These are phyloP conservation scores for Pachypeltis micranthus DNA, from an alignment of 1,140 invertebrate species.

Conservation along the genomic window DNA sequence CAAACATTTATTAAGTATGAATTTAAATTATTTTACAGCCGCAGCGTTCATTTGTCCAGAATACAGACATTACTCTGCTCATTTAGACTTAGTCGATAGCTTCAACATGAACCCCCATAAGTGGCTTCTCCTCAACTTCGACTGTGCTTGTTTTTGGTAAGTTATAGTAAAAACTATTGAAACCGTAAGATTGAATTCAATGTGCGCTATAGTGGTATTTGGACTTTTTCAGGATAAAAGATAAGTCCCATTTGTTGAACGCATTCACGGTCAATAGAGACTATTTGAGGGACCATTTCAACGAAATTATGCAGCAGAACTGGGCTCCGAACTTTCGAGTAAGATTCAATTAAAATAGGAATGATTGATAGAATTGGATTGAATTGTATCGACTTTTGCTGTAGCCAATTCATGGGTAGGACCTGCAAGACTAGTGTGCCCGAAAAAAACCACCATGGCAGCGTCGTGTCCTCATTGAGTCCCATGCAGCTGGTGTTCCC, in stretches of 20 bases:
- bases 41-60: conserved; percentile 83
- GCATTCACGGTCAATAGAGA: conserved; percentile 88
- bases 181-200: conserved; percentile 7
- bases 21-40: conserved; percentile 38
- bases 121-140: conserved; percentile 84
- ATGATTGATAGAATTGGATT: too few relatives aligned
- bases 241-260: conserved; percentile 63
- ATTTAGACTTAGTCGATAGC: conserved; percentile 70
- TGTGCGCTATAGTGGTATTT: neutral
- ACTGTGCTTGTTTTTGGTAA: conserved; percentile 75
- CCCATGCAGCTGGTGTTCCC: too few relatives aligned
- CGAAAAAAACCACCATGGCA: too few relatives aligned
- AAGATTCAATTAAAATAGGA: too few relatives aligned
- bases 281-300: conserved; percentile 48
- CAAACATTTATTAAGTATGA: neutral
- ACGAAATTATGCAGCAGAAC: conserved; percentile 14
- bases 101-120: conserved; percentile 89
- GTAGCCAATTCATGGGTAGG: too few relatives aligned
- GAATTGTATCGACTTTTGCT: too few relatives aligned
- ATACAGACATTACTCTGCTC: conserved; percentile 64
- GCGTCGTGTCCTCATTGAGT: too few relatives aligned
- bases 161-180: conserved; percentile 5
- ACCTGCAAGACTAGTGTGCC: too few relatives aligned
- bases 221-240: conserved; percentile 52
- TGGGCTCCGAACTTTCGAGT: conserved; percentile 74